These are phyloP conservation scores for Terebella lapidaria DNA, from an alignment of 2,888 invertebrate genomes.

Conservation along the genomic window DNA sequence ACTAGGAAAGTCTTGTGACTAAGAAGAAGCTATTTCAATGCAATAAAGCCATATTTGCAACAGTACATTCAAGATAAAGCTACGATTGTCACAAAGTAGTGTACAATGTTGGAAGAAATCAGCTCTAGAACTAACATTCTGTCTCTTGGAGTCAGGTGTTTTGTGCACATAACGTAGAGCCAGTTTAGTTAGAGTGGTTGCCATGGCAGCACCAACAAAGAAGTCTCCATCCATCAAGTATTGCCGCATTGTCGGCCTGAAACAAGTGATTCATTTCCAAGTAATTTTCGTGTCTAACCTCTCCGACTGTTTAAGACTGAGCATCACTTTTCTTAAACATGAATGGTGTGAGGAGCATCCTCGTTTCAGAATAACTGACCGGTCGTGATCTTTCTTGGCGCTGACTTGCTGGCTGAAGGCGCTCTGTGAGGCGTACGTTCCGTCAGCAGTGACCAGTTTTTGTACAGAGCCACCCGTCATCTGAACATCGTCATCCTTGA, in stretches of 20 bases:
- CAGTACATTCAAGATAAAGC: background rate
- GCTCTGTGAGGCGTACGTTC: slow-evolving; percentile 97
- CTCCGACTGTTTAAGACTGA: background rate
- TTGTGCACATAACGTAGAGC: slow-evolving; percentile 67
- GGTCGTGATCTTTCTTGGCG: slow-evolving; percentile 41
- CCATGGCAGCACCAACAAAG: slow-evolving; percentile 88
- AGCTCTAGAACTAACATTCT: slow-evolving; percentile 51
- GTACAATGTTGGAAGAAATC: background rate
- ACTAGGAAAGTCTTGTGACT: too few relatives aligned
- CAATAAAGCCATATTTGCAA: background rate
- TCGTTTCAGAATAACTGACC: slow-evolving; percentile 29
- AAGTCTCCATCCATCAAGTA: slow-evolving; percentile 93
- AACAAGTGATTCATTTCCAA: too few relatives aligned
- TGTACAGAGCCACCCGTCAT: slow-evolving; percentile 51
- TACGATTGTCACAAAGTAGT: background rate
- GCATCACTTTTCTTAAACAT: background rate
- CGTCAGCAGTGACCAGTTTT: slow-evolving; percentile 92
- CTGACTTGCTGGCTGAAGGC: slow-evolving; percentile 71
- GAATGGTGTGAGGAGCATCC: background rate
- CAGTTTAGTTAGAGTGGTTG: slow-evolving; percentile 85
- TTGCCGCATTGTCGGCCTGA: slow-evolving; percentile 72
- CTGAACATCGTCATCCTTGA: slow-evolving; percentile 20
- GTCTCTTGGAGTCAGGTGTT: slow-evolving; percentile 42
- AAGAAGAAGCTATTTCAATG: background rate
- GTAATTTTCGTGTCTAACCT: too few relatives aligned